Base-by-base conservation (phyloP, 2,888 invertebrate species). In the Sinhomidia bicolor region DNA sequence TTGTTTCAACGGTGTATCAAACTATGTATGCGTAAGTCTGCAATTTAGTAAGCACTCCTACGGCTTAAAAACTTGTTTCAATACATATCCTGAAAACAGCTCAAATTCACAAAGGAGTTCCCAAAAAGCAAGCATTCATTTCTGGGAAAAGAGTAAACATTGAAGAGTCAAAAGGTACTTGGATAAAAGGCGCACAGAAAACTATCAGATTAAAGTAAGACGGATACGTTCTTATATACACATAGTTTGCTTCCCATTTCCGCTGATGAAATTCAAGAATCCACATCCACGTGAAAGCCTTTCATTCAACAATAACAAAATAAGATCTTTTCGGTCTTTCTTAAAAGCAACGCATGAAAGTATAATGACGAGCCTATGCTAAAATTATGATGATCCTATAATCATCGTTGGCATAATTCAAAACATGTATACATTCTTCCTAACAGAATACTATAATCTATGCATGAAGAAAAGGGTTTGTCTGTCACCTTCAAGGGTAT, bases 131-230 rank as follows among this genome's bases (percentile, higher is more conserved):
- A n/a, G 29, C 57, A 36, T 14, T 57, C 54, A 78, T 78, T 78
- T 78, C 36, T 6, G 26, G 7, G 76, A 76, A 78, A 78, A 32
- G 32, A 78, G 54, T 78, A 54, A 78, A 78, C 54, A 54, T 17
- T 78, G 20, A 36, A 54, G 20, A 57, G 54, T 78, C 54, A 78
- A 78, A 78, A 78, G 74, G 74, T 78, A 78, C 76, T 78, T 29
- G 54, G 76, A 29, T 78, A 54, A 78, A 78, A 54, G 57, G 36
- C n/a, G 12, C 78, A 57, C 32, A 17, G 26, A 74, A 74, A 47
- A 51, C 74, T 47, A 74, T 74, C 71, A 20, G 41, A 71, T 71
- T 71, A 44, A 71, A 41, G 65, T 44, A 44, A 44, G 71, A 60
- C 23, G n/a, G n/a, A n/a, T n/a, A n/a, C n/a, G n/a, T 5, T 60